These are phyloP conservation scores for Philereme transversata DNA, from an alignment of 2,888 invertebrate genomes.

Conservation along the genomic window DNA sequence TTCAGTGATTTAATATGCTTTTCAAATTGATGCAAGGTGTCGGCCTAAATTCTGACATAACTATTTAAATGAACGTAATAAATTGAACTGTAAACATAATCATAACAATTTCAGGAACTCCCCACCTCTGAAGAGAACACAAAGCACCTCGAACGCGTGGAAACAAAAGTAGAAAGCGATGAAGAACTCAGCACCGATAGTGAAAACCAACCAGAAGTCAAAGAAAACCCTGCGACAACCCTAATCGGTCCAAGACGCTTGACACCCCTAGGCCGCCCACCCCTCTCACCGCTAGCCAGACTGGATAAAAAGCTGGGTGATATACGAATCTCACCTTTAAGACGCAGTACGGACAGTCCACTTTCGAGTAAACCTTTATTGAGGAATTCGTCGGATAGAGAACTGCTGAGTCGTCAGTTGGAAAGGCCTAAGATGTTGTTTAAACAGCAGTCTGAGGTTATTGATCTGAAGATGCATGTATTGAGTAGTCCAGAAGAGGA, in stretches of 20 bases:
- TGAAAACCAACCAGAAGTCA: constrained; percentile 67
- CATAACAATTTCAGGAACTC: constrained; percentile 63
- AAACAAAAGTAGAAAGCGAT: constrained; percentile 81
- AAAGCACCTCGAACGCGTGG: constrained; percentile 75
- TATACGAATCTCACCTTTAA: constrained; percentile 68
- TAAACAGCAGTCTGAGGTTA: constrained; percentile 76
- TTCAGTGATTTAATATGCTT: too few relatives aligned
- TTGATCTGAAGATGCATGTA: constrained; percentile 77
- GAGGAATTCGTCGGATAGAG: constrained; percentile 65
- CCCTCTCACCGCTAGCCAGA: constrained; percentile 64
- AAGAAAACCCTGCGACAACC: constrained; percentile 50
- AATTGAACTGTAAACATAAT: neutral
- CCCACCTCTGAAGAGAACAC: constrained; percentile 79
- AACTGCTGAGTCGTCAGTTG: constrained; percentile 58
- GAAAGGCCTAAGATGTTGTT: constrained; percentile 73
- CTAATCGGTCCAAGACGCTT: constrained; percentile 55
- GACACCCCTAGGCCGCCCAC: constrained; percentile 68
- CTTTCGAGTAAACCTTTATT: constrained; percentile 60
- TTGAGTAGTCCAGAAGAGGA: constrained; percentile 69
- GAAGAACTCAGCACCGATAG: constrained; percentile 77
- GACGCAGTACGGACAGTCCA: constrained; percentile 66
- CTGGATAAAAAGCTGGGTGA: constrained; percentile 70
- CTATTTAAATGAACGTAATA: too few relatives aligned
- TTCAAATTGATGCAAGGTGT: too few relatives aligned
- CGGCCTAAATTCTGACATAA: too few relatives aligned